These are phyloP conservation scores for Tryphoninae sp. DNA, from an alignment of 2,888 invertebrate genomes.

Conservation along the genomic window DNA sequence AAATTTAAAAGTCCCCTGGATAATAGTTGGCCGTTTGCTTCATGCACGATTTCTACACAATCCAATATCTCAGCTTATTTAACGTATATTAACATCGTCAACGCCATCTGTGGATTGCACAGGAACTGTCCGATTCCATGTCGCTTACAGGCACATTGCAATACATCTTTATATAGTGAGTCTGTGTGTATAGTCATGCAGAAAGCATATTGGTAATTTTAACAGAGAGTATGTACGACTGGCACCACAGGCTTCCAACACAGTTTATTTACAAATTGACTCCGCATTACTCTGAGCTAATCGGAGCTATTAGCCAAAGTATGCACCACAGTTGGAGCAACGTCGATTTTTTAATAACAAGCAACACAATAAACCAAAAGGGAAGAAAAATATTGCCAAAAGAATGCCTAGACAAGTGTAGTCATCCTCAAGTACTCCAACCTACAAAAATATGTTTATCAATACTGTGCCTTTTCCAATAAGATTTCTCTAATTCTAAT, in stretches of 20 bases:
- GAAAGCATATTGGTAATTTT: constrained; percentile 2
- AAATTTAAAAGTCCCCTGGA: not conserved
- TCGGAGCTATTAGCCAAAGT: constrained; percentile 84
- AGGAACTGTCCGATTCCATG: not conserved
- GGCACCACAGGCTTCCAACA: constrained; percentile 42
- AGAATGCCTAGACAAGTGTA: constrained; percentile 92
- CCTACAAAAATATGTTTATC: constrained; percentile 74
- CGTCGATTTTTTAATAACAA: constrained; percentile 91
- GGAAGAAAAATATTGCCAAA: constrained; percentile 94
- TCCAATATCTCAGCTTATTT: not conserved
- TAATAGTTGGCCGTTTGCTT: not conserved
- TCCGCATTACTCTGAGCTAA: not conserved
- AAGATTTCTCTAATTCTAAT: constrained; percentile 15
- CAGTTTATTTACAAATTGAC: constrained; percentile 44
- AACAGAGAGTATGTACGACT: constrained; percentile 25
- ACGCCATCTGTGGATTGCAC: not conserved
- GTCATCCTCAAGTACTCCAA: constrained; percentile 93
- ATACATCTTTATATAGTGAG: not conserved
- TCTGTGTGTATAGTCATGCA: not conserved
- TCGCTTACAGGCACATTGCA: not conserved
- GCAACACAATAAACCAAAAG: constrained; percentile 93
- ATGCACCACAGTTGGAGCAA: constrained; percentile 94
- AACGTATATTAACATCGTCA: not conserved
- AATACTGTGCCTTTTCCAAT: constrained; percentile 32
- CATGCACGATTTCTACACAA: not conserved